Conservation (phyloP, 35 echinoderm and acorn worm species). For the Holothuria glaberrima region DNA sequence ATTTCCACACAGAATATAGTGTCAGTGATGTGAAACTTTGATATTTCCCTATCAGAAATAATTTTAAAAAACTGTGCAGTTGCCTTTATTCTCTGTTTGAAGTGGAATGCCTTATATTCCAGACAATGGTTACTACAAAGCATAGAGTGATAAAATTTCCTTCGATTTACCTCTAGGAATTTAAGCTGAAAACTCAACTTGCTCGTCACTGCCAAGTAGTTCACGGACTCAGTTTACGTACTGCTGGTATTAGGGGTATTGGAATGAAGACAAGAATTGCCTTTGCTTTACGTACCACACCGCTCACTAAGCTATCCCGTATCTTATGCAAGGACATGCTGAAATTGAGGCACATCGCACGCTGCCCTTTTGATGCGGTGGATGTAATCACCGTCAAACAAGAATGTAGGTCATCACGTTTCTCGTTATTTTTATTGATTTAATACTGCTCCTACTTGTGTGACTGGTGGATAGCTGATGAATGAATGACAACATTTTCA, state of each 20-base stretch:
- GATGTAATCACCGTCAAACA: slow-evolving; percentile 87
- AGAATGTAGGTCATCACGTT: slow-evolving; percentile 74
- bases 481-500: no score
- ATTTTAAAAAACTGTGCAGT: no score
- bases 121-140: no score
- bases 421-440: background rate
- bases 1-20: no score
- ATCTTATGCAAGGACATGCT: slow-evolving; percentile 79
- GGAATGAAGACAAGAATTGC: slow-evolving; percentile 93
- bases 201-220: slow-evolving; percentile 96
- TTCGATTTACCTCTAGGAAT: slow-evolving; percentile 71
- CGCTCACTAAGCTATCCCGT: slow-evolving; percentile 83
- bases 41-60: no score
- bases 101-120: no score
- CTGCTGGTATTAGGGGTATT: slow-evolving; percentile 73
- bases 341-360: slow-evolving; percentile 81
- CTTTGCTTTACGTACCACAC: slow-evolving; percentile 87
- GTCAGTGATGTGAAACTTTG: no score
- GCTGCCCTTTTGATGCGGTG: slow-evolving; percentile 86
- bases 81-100: no score
- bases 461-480: no score
- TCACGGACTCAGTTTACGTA: slow-evolving; percentile 90
- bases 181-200: slow-evolving; percentile 96
- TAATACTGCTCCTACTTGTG: no score
- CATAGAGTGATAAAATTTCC: no score